A percentile compares a stretch with the other conserved stretches of the same genome.
Evolutionary conservation across 2,888 invertebrate genomes (phyloP).

Genomic region (Spilarctia lutea): DNA sequence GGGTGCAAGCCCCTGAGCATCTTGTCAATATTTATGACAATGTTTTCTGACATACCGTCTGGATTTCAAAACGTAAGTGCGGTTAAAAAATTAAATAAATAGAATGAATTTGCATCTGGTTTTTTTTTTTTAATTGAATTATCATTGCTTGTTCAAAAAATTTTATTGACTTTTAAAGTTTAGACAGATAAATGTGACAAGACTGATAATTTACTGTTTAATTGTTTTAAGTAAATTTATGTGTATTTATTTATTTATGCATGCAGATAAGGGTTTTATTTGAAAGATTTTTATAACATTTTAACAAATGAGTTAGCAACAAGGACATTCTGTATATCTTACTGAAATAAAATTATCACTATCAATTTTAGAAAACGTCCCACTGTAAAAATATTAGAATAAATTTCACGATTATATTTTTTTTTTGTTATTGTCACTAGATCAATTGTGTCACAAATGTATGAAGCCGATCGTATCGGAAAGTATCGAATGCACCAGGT

Average conservation of each 20-base stretch:
- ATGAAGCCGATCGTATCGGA: slow-evolving; percentile 27
- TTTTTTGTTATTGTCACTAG: slow-evolving; percentile 18
- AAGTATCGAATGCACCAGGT: slow-evolving; percentile 63
- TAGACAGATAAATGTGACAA: no score
- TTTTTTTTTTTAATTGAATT: neutral
- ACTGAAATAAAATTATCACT: neutral
- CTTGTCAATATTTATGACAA: slow-evolving; percentile 69
- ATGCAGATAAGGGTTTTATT: neutral
- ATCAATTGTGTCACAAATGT: slow-evolving; percentile 31
- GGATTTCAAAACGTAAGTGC: slow-evolving; percentile 42
- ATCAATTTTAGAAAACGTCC: neutral
- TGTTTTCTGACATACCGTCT: slow-evolving; percentile 51
- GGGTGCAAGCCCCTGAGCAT: slow-evolving; percentile 50
- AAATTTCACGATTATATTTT: neutral
- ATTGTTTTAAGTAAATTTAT: neutral
- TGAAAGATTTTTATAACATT: no score
- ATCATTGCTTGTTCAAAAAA: neutral
- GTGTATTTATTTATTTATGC: neutral
- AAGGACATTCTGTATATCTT: neutral
- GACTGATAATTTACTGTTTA: no score
- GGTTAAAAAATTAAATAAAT: slow-evolving; percentile 6
- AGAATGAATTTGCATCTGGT: neutral
- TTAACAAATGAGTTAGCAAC: neutral
- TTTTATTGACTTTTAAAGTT: neutral
- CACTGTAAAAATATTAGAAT: neutral